phyloP scores from a whole-genome alignment of 2,113 vertebrate species.

The Gambusia holbrooki region DNA sequence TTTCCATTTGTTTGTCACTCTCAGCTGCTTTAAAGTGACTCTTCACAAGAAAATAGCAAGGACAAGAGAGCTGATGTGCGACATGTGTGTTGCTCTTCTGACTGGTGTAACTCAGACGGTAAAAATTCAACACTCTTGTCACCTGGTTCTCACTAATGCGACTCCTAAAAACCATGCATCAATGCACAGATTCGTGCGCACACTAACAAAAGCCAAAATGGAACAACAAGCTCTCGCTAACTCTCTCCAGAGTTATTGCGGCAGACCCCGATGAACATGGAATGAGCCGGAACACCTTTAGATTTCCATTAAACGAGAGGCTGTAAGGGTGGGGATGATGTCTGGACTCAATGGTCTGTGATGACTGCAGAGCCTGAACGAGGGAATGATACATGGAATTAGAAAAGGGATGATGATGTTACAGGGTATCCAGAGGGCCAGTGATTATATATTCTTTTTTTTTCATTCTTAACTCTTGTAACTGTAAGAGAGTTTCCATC shows the following conservation, averaged over 20 bases:
- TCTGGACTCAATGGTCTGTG: slow-evolving; percentile 49
- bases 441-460: slow-evolving; percentile 55
- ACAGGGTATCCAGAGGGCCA: slow-evolving; percentile 59
- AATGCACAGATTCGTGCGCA: slow-evolving; percentile 9
- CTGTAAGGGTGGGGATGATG: slow-evolving; percentile 32
- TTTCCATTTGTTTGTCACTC: background rate
- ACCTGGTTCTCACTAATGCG: slow-evolving; percentile 44
- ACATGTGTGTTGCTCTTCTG: slow-evolving; percentile 30
- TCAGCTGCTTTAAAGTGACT: background rate
- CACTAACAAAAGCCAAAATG: slow-evolving; percentile 36
- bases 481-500: slow-evolving; percentile 23
- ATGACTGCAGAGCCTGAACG: slow-evolving; percentile 39
- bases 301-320: slow-evolving; percentile 59
- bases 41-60: background rate
- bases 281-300: slow-evolving; percentile 71
- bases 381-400: slow-evolving; percentile 28
- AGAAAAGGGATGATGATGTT: slow-evolving; percentile 52
- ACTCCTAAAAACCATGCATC: slow-evolving; percentile 31
- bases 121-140: slow-evolving; percentile 31
- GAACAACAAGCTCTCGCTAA: slow-evolving; percentile 50
- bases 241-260: slow-evolving; percentile 47
- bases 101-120: slow-evolving; percentile 28
- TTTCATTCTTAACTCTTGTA: slow-evolving; percentile 23
- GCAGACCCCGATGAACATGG: slow-evolving; percentile 46
- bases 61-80: slow-evolving; percentile 32